Percentiles rank a stretch among this genome's conserved stretches.
phyloP scores from a whole-genome alignment of 2,797 vertebrate genomes.

The Prunella strophiata region DNA sequence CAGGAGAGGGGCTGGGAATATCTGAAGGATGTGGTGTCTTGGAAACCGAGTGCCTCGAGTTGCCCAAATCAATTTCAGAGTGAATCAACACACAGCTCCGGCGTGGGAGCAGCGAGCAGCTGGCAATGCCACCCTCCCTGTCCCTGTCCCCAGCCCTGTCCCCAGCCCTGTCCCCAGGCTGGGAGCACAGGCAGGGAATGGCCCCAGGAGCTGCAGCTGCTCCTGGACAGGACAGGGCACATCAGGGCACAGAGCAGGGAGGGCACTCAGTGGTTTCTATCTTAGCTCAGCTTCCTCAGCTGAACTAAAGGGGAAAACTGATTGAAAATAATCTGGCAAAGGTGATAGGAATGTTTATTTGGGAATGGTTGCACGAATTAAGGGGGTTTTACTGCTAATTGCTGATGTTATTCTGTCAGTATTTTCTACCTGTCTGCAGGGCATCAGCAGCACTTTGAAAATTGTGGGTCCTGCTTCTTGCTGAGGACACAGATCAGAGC shows the following conservation, averaged over 20 bases:
- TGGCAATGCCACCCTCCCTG: background rate
- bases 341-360: background rate
- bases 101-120: conserved; percentile 36
- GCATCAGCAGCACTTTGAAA: background rate
- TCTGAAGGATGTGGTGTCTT: conserved; percentile 71
- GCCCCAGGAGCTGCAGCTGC: background rate
- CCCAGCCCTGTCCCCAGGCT: background rate
- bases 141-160: background rate
- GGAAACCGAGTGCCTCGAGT: conserved; percentile 71
- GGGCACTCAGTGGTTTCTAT: accelerated
- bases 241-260: background rate
- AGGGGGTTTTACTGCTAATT: background rate
- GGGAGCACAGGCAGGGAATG: background rate
- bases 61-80: conserved; percentile 69
- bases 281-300: background rate
- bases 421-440: background rate
- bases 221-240: background rate
- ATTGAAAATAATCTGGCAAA: background rate
- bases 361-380: background rate
- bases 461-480: background rate
- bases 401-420: background rate
- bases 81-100: conserved; percentile 62
- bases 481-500: background rate
- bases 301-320: background rate
- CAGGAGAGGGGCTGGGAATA: conserved; percentile 30